These are phyloP conservation scores for Otolemur garnettii DNA, from an alignment of 2,113 vertebrate species.

Conservation along the genomic window DNA sequence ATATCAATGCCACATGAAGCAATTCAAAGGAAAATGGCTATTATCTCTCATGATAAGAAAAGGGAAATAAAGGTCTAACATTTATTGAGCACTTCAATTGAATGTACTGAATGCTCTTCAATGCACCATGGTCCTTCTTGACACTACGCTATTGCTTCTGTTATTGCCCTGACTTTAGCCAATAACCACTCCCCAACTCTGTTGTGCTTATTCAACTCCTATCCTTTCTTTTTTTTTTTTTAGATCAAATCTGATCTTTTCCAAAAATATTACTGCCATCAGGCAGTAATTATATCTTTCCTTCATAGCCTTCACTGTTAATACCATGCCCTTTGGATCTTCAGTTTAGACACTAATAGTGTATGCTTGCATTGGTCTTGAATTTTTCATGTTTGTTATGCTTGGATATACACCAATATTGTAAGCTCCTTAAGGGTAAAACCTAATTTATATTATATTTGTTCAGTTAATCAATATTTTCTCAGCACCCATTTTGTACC, in stretches of 20 bases:
- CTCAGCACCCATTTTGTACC: conserved; percentile 34
- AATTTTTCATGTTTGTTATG: not conserved
- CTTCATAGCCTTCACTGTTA: not conserved
- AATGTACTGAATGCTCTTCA: not conserved
- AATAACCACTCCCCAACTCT: not conserved
- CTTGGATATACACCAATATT: not conserved
- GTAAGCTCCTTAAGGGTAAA: not conserved
- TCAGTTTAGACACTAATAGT: not conserved
- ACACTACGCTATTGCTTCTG: not conserved
- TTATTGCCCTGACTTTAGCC: not conserved
- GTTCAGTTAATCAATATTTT: conserved; percentile 66
- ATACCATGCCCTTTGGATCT: not conserved
- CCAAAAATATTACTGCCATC: not conserved
- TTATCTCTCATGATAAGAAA: conserved; percentile 17
- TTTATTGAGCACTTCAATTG: not conserved
- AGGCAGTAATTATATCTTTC: not conserved
- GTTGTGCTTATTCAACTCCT: not conserved
- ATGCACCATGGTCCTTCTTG: not conserved
- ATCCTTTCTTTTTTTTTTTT: not conserved
- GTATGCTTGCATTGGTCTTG: not conserved
- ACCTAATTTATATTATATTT: conserved; percentile 8
- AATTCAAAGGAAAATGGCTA: conserved; percentile 7
- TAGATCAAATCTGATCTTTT: conserved; percentile 20
- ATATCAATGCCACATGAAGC: not conserved
- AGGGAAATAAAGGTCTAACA: not conserved